Percentiles rank a stretch among this genome's conserved stretches.
These are phyloP conservation scores for Mobula birostris DNA, from an alignment of 2,113 vertebrate genomes.

Conservation along the genomic window DNA sequence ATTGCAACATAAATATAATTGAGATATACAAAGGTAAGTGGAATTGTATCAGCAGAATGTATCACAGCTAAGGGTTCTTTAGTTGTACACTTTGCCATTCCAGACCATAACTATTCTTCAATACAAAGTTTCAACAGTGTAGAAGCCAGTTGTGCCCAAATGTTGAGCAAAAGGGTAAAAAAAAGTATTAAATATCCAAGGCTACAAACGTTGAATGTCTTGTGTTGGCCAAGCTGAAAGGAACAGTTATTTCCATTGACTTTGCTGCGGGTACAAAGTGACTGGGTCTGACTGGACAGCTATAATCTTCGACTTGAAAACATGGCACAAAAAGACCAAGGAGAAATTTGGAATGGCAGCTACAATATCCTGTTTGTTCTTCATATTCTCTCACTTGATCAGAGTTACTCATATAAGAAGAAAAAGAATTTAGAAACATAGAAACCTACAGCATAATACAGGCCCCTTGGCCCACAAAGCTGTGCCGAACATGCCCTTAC, in stretches of 20 bases:
- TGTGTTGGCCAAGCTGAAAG: background rate
- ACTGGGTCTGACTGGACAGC: background rate
- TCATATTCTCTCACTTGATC: background rate
- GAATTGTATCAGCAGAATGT: background rate
- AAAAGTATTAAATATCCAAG: background rate
- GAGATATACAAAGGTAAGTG: background rate
- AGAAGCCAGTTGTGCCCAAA: background rate
- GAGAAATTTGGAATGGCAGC: background rate
- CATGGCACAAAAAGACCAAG: background rate
- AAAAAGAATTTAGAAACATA: too few relatives aligned
- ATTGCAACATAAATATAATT: constrained; percentile 5
- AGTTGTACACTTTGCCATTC: background rate
- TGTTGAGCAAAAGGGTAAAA: background rate
- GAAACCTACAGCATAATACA: too few relatives aligned
- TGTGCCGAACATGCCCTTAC: too few relatives aligned
- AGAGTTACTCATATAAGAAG: background rate
- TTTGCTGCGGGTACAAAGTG: background rate
- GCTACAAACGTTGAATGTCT: background rate
- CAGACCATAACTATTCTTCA: background rate
- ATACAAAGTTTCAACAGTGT: background rate
- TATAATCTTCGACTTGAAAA: background rate
- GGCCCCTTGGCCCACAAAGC: too few relatives aligned
- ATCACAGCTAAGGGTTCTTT: background rate
- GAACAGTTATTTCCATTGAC: background rate
- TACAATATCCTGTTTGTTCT: background rate